Conservation (phyloP, 2,888 invertebrate genomes). For the Endotricha flammealis region DNA sequence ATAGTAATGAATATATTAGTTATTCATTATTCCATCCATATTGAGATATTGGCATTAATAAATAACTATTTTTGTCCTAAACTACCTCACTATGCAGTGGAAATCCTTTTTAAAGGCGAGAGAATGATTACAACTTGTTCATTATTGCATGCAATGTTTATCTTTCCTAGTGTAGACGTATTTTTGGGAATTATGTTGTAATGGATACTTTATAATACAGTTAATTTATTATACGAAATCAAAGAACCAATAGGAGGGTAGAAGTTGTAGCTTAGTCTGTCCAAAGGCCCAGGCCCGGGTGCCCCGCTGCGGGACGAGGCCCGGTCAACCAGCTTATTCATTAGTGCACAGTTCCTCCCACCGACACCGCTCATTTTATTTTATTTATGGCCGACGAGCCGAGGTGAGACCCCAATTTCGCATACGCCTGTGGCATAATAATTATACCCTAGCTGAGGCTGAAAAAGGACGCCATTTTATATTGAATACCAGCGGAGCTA, state of each 20-base stretch:
- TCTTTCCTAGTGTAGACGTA: no score
- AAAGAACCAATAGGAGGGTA: slow-evolving; percentile 14
- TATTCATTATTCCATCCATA: no score
- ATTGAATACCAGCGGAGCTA: slow-evolving; percentile 45
- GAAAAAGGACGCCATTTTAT: slow-evolving; percentile 69
- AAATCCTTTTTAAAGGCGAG: no score
- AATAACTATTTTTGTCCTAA: no score
- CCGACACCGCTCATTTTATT: slow-evolving; percentile 66
- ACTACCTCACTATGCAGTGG: no score
- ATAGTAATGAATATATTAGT: no score
- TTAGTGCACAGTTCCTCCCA: slow-evolving; percentile 71
- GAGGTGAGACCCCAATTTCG: slow-evolving; percentile 78
- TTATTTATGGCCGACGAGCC: slow-evolving; percentile 69
- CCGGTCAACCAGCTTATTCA: slow-evolving; percentile 56
- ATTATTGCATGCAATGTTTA: no score
- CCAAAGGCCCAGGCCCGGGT: slow-evolving; percentile 10
- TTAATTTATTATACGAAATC: no score
- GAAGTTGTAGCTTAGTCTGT: slow-evolving; percentile 3
- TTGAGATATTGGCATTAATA: no score
- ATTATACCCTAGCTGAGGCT: slow-evolving; percentile 68
- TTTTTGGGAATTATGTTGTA: no score
- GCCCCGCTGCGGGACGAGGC: slow-evolving; percentile 16
- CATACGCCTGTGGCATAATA: slow-evolving; percentile 70
- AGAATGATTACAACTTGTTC: no score
- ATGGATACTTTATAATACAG: no score